Evolutionary conservation across 2,888 invertebrate species (phyloP).

Genomic region (Antitype chi): DNA sequence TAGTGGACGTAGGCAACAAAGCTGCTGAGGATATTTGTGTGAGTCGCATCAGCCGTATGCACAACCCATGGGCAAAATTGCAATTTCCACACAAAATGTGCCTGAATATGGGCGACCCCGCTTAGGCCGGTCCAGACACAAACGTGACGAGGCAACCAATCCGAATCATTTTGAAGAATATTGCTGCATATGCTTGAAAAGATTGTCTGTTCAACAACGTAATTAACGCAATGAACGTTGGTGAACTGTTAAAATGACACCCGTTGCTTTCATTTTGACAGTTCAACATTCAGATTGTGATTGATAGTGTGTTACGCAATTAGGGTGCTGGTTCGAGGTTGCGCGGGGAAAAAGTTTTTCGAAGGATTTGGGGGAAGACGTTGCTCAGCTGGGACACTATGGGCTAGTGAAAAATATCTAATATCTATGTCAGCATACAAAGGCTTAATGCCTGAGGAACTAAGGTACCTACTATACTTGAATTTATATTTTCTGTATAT

Average conservation of each 20-base stretch:
- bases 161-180: background rate
- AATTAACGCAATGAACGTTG: too few species aligned
- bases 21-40: background rate
- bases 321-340: too few species aligned
- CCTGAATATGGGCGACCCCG: background rate
- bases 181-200: background rate
- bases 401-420: background rate
- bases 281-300: too few species aligned
- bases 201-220: background rate
- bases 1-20: background rate
- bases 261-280: too few species aligned
- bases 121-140: background rate
- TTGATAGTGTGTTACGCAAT: too few species aligned
- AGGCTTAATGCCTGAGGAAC: background rate
- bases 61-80: background rate
- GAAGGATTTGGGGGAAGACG: background rate
- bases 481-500: too few species aligned
- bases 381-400: background rate
- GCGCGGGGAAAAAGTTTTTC: background rate
- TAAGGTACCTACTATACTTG: background rate
- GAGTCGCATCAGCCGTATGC: background rate
- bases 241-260: too few species aligned
- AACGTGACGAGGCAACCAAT: background rate
- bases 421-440: too few species aligned
- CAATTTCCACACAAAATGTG: background rate